phyloP scores from a whole-genome alignment of 2,113 vertebrate genomes.

The Charina bottae region DNA sequence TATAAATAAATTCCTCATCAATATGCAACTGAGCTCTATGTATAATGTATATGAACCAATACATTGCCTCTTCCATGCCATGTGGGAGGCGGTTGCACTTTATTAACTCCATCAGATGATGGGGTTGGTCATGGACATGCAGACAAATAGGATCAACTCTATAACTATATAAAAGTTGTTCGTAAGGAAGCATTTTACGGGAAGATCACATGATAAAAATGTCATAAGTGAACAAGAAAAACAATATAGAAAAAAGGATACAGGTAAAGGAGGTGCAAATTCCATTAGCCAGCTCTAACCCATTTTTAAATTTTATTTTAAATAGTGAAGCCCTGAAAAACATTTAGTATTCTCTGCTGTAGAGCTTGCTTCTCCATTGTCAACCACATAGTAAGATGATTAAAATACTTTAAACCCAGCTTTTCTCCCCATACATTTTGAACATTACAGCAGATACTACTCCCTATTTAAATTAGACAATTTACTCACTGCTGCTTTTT shows the following conservation, averaged over 20 bases:
- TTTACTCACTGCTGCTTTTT: conserved; percentile 94
- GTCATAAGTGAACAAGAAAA: conserved; percentile 16
- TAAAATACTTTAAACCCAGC: not conserved
- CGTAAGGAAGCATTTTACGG: conserved; percentile 35
- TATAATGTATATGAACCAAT: not conserved
- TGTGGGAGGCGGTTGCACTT: not conserved
- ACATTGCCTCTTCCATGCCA: not conserved
- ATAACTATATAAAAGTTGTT: conserved; percentile 7
- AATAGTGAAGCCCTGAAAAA: not conserved
- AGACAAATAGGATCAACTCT: conserved; percentile 16
- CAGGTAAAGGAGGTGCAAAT: conserved; percentile 27
- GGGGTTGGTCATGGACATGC: not conserved
- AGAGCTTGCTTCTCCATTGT: not conserved
- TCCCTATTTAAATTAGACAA: conserved; percentile 19
- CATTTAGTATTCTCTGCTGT: conserved; percentile 19
- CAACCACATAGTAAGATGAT: not conserved
- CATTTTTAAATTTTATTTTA: not conserved
- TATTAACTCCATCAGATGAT: not conserved
- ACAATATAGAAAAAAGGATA: conserved; percentile 39
- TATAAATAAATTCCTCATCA: not conserved
- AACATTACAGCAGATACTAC: not conserved
- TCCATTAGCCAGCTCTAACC: conserved; percentile 7
- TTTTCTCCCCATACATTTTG: not conserved
- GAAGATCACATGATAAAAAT: conserved; percentile 20
- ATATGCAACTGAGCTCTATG: not conserved